A percentile compares a stretch with the other conserved stretches of the same genome.
These are phyloP conservation scores for Fulmarus glacialis DNA, from an alignment of 2,113 vertebrate species.

Conservation along the genomic window DNA sequence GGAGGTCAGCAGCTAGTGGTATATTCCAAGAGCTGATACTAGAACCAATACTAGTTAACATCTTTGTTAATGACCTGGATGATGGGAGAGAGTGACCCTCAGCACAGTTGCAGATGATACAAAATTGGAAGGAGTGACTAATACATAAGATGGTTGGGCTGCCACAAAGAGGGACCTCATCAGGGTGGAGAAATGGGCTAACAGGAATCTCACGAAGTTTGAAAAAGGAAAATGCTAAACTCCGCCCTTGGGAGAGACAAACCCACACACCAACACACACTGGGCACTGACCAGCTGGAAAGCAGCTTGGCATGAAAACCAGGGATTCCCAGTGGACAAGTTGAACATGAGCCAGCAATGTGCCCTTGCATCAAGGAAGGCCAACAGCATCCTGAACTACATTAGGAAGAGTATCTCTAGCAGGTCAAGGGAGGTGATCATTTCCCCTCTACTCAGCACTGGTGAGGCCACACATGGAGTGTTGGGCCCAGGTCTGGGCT, in stretches of 20 bases:
- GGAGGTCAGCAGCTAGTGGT: not conserved
- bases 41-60: not conserved
- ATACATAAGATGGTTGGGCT: not conserved
- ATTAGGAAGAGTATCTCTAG: not conserved
- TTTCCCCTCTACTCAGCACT: not conserved
- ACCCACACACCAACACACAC: not conserved
- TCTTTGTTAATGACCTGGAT: not conserved
- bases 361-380: not conserved
- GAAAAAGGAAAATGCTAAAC: not conserved
- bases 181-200: not conserved
- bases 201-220: not conserved
- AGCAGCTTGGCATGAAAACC: not conserved
- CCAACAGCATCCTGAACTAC: not conserved
- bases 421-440: not conserved
- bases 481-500: not conserved
- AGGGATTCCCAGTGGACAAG: not conserved
- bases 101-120: not conserved
- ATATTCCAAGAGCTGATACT: not conserved
- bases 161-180: not conserved
- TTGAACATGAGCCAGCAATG: not conserved
- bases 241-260: not conserved
- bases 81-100: not conserved
- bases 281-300: not conserved
- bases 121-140: not conserved
- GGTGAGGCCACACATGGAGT: not conserved